Evolutionary conservation across 2,797 vertebrate genomes (phyloP).

Genomic region (Gadopsis bispinosus): DNA sequence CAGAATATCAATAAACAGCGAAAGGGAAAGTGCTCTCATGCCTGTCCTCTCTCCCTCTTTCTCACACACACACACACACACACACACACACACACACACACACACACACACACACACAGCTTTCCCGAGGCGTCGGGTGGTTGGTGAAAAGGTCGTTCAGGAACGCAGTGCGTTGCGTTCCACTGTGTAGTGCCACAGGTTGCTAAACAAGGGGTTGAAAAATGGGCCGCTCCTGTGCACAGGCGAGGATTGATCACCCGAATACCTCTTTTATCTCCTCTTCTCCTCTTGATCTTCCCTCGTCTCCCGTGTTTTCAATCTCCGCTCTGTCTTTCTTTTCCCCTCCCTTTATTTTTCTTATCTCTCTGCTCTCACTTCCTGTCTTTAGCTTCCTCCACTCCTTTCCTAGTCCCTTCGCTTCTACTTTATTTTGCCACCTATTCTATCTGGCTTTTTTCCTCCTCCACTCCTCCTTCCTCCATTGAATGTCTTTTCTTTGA

Average conservation of each 20-base stretch:
- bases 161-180: slow-evolving; percentile 38
- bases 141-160: slow-evolving; percentile 43
- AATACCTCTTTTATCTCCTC: slow-evolving; percentile 55
- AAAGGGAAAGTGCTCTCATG: slow-evolving; percentile 58
- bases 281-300: slow-evolving; percentile 28
- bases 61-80: slow-evolving; percentile 4
- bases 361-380: neutral
- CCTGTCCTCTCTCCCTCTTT: slow-evolving; percentile 13
- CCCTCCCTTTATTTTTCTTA: neutral
- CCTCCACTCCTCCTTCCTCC: neutral
- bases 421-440: slow-evolving; percentile 1
- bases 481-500: neutral
- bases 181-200: slow-evolving; percentile 73
- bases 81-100: slow-evolving; percentile 17
- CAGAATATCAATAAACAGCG: slow-evolving; percentile 83
- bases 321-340: neutral
- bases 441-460: slow-evolving; percentile 26
- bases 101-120: slow-evolving; percentile 11
- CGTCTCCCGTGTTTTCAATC: slow-evolving; percentile 25
- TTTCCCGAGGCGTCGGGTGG: slow-evolving; percentile 32
- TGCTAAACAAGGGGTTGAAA: slow-evolving; percentile 82
- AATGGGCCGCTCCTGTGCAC: slow-evolving; percentile 71
- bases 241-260: slow-evolving; percentile 77
- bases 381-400: slow-evolving; percentile 5
- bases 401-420: neutral